Conservation (phyloP, 2,797 vertebrate genomes). For the Thamnophis elegans region DNA sequence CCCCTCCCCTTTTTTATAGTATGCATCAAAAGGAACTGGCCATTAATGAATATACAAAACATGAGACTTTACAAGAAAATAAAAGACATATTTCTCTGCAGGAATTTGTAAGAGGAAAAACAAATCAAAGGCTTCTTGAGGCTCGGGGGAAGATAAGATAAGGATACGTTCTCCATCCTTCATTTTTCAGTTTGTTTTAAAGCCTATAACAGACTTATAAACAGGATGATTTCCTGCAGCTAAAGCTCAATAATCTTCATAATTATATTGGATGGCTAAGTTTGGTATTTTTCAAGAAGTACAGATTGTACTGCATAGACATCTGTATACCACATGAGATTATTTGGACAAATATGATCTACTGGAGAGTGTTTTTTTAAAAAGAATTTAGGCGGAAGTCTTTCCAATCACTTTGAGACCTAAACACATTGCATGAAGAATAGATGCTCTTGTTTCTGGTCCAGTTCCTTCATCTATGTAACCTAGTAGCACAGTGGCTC, state of each 20-base stretch:
- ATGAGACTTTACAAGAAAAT: background rate
- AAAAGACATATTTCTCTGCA: background rate
- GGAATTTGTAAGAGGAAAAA: background rate
- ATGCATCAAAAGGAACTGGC: background rate
- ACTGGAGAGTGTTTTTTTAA: background rate
- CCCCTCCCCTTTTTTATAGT: background rate
- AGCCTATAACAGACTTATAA: background rate
- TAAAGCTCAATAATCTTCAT: background rate
- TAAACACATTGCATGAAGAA: background rate
- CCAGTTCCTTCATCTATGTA: background rate
- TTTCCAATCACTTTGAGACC: background rate
- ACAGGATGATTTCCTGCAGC: background rate
- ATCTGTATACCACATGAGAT: background rate
- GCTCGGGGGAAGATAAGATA: background rate
- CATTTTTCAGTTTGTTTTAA: background rate
- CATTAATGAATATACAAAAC: background rate
- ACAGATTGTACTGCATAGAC: background rate
- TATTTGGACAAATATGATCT: background rate
- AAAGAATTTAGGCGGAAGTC: background rate
- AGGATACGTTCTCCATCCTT: background rate
- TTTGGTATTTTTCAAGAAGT: background rate
- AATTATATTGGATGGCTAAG: background rate
- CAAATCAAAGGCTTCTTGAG: background rate
- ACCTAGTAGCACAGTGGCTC: background rate
- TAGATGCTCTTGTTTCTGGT: background rate